These are phyloP conservation scores for Craseonycteris thonglongyai DNA, from an alignment of 2,113 vertebrate species.

Conservation along the genomic window DNA sequence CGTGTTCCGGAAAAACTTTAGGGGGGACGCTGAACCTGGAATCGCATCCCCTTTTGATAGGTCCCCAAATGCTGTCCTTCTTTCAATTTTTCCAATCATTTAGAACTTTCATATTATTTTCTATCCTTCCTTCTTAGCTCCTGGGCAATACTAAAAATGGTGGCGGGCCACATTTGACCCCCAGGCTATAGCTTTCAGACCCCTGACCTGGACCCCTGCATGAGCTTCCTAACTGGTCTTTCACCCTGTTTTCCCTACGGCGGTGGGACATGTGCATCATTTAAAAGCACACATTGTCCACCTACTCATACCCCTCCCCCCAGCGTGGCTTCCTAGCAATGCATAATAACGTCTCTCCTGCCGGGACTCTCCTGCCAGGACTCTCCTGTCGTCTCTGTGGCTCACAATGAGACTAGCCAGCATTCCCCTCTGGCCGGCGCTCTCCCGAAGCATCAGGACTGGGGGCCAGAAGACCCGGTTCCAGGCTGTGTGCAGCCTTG, in stretches of 20 bases:
- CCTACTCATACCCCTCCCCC: neutral
- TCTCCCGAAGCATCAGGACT: neutral
- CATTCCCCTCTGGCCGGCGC: neutral
- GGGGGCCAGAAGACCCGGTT: neutral
- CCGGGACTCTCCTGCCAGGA: too few species aligned
- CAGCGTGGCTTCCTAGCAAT: neutral
- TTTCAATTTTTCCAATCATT: neutral
- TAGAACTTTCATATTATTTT: neutral
- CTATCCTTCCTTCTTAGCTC: neutral
- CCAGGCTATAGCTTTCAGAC: rapidly evolving
- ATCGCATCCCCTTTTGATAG: neutral
- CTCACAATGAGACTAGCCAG: neutral
- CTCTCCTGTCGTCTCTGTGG: rapidly evolving
- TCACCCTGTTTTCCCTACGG: neutral
- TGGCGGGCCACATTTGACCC: rapidly evolving
- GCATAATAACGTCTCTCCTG: neutral
- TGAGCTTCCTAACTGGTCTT: neutral
- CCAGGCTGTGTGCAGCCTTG: too few species aligned
- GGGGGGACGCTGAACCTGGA: neutral
- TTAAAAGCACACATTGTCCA: neutral
- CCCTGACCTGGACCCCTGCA: neutral
- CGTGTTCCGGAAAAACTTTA: rapidly evolving
- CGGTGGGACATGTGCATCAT: too few species aligned
- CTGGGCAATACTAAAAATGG: neutral
- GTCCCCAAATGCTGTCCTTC: neutral